Evolutionary conservation across 2,113 vertebrate species (phyloP).

Genomic region (Notarius lentiginosus): DNA sequence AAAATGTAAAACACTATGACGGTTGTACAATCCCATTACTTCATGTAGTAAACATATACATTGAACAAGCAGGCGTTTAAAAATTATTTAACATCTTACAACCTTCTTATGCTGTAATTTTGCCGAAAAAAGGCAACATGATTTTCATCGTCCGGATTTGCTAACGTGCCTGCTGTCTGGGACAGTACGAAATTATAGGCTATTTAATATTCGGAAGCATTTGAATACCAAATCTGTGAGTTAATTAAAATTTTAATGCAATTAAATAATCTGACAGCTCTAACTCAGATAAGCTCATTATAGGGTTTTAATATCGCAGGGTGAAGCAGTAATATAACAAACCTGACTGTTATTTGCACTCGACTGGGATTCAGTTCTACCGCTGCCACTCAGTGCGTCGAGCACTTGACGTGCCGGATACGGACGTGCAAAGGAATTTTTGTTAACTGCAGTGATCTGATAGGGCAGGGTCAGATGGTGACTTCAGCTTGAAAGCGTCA

Average conservation of each 20-base stretch:
- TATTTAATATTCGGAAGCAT: neutral
- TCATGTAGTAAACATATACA: neutral
- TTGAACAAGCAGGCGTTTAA: neutral
- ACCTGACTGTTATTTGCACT: neutral
- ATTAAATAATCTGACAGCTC: slow-evolving; percentile 1
- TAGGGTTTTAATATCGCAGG: neutral
- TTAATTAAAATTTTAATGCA: neutral
- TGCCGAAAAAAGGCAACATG: neutral
- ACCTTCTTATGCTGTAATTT: neutral
- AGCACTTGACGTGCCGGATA: neutral
- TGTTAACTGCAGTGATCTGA: neutral
- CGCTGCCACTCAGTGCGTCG: neutral
- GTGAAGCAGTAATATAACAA: neutral
- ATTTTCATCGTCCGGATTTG: neutral
- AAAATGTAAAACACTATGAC: neutral
- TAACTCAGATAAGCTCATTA: neutral
- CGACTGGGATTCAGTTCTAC: neutral
- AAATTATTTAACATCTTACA: neutral
- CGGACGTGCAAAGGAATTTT: neutral
- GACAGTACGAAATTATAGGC: neutral
- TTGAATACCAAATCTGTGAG: neutral
- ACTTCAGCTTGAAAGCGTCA: neutral
- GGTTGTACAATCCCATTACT: neutral
- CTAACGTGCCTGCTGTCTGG: neutral
- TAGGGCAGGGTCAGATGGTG: neutral